Evolutionary conservation across 2,888 invertebrate species (phyloP).

Genomic region (Lasius platythorax): DNA sequence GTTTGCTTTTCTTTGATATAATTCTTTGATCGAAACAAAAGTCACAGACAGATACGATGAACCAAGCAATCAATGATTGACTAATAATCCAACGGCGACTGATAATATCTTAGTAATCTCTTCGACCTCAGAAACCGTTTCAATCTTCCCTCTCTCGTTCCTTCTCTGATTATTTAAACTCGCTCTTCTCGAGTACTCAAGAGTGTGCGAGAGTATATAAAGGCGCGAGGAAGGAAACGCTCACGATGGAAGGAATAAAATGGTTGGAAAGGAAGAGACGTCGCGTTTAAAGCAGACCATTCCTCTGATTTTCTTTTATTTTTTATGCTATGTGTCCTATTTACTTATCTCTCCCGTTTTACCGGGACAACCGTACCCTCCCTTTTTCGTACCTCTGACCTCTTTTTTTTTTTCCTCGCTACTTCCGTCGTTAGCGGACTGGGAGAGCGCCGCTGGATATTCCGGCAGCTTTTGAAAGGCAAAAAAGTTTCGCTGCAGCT

Average conservation of each 20-base stretch:
- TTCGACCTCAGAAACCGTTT: constrained; percentile 17
- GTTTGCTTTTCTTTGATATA: background rate
- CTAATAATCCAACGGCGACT: too few species aligned
- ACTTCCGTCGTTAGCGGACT: constrained; percentile 36
- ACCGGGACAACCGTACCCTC: constrained; percentile 19
- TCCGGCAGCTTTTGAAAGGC: constrained; percentile 50
- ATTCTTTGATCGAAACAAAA: constrained; percentile 3
- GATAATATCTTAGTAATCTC: background rate
- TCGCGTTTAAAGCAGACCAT: constrained; percentile 31
- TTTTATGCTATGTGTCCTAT: constrained; percentile 48
- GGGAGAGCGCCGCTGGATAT: constrained; percentile 23
- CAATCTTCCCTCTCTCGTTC: constrained; percentile 12
- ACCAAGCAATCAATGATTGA: background rate
- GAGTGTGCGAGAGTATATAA: background rate
- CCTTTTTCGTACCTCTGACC: constrained; percentile 21
- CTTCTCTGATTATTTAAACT: constrained; percentile 22
- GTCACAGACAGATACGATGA: background rate
- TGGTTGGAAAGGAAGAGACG: background rate
- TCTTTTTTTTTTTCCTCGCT: constrained; percentile 1
- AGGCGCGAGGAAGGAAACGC: constrained; percentile 30
- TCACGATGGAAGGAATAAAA: constrained; percentile 21
- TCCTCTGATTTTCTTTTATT: constrained; percentile 43
- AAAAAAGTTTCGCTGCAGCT: constrained; percentile 54
- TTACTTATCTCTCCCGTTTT: constrained; percentile 57
- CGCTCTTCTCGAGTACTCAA: background rate